Conservation (phyloP, 2,113 vertebrate genomes). For the Larimichthys crocea region DNA sequence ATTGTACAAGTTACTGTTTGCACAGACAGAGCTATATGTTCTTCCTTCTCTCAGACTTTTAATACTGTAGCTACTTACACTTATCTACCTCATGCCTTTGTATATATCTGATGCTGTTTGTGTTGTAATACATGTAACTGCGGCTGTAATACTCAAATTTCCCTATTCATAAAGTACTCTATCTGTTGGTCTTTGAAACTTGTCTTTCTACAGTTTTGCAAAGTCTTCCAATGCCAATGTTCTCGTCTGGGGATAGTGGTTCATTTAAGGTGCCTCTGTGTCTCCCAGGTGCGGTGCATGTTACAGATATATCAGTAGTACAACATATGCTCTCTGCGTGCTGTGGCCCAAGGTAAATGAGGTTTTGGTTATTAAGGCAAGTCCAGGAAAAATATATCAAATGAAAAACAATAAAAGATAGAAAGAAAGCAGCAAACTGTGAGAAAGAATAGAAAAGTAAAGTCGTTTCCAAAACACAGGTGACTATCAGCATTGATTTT, state of each 20-base stretch:
- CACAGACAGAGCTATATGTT: too few relatives aligned
- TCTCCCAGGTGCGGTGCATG: background rate
- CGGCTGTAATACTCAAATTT: too few relatives aligned
- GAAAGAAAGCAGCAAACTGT: background rate
- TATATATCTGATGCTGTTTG: too few relatives aligned
- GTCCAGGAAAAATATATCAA: background rate
- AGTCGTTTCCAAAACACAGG: conserved; percentile 23
- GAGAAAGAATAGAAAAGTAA: background rate
- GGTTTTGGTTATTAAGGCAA: background rate
- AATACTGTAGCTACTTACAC: too few relatives aligned
- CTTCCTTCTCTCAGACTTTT: too few relatives aligned
- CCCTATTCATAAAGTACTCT: too few relatives aligned
- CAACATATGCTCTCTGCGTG: background rate
- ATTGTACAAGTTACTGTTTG: too few relatives aligned
- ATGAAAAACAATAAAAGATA: conserved; percentile 13
- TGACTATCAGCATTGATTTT: conserved; percentile 8
- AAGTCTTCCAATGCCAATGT: background rate
- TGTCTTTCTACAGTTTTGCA: background rate
- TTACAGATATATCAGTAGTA: background rate
- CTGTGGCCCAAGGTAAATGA: background rate
- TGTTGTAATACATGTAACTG: too few relatives aligned
- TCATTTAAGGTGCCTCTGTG: background rate
- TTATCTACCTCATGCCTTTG: too few relatives aligned
- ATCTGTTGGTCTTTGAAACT: too few relatives aligned
- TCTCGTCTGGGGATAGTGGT: background rate